phyloP scores from a whole-genome alignment of 2,888 invertebrate species.

The Brenthis daphne region DNA sequence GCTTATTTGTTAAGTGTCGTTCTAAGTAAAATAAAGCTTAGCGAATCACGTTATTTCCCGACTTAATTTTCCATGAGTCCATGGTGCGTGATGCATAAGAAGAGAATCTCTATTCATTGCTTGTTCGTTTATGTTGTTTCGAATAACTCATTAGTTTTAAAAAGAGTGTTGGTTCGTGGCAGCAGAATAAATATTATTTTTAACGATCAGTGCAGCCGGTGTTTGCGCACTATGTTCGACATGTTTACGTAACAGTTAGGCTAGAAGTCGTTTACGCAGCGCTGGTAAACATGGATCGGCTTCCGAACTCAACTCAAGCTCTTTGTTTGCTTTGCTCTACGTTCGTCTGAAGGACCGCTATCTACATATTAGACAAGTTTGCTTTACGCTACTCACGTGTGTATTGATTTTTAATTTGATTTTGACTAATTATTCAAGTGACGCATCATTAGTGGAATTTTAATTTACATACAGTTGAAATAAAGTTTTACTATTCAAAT shows the following conservation, averaged over 20 bases:
- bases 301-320: constrained; percentile 54
- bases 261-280: constrained; percentile 52
- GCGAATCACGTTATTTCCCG: constrained; percentile 17
- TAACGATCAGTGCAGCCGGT: constrained; percentile 75
- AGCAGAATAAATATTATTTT: constrained; percentile 77
- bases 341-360: constrained; percentile 51
- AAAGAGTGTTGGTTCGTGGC: constrained; percentile 48
- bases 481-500: background rate
- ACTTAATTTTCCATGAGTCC: constrained; percentile 16
- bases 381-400: constrained; percentile 25
- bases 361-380: constrained; percentile 47
- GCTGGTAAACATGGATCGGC: constrained; percentile 56
- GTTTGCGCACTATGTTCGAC: constrained; percentile 61
- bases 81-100: constrained; percentile 7
- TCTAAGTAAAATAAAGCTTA: constrained; percentile 46
- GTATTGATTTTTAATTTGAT: constrained; percentile 30
- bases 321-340: constrained; percentile 57
- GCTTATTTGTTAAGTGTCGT: constrained; percentile 35
- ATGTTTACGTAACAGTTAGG: constrained; percentile 72
- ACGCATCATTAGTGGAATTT: background rate
- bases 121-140: constrained; percentile 27
- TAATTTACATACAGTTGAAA: background rate
- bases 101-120: constrained; percentile 13
- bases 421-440: constrained; percentile 24
- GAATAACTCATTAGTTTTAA: constrained; percentile 41